Percentiles rank a stretch among this genome's conserved stretches.
Conservation (phyloP, 2,888 invertebrate genomes). For the Oscheius sp. region DNA sequence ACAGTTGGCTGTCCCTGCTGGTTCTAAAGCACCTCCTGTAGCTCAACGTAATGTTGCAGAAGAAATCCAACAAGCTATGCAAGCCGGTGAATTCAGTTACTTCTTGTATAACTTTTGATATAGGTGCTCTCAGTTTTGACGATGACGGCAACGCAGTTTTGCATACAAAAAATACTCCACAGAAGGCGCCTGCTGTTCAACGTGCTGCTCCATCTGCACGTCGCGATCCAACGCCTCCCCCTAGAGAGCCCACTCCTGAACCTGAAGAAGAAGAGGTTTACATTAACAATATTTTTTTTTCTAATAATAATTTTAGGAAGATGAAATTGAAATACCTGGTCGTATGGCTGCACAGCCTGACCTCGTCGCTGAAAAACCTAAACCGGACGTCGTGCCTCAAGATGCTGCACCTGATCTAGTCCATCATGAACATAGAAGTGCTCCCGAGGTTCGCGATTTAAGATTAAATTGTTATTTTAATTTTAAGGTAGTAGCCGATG, state of each 20-base stretch:
- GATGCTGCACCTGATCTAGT: slow-evolving; percentile 36
- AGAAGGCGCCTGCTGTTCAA: slow-evolving; percentile 10
- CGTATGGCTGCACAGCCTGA: slow-evolving; percentile 26
- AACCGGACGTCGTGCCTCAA: slow-evolving; percentile 33
- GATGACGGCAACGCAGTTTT: slow-evolving; percentile 59
- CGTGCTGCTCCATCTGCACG: neutral
- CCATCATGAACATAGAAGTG: slow-evolving; percentile 19
- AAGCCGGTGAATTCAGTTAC: slow-evolving; percentile 40
- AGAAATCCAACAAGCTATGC: slow-evolving; percentile 64
- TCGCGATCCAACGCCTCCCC: slow-evolving; percentile 26
- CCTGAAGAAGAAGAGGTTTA: slow-evolving; percentile 26
- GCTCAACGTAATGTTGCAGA: slow-evolving; percentile 59
- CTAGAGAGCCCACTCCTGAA: slow-evolving; percentile 27
- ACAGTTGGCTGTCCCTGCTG: slow-evolving; percentile 59
- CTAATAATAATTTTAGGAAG: neutral
- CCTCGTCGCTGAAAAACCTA: slow-evolving; percentile 28
- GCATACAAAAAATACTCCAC: slow-evolving; percentile 21
- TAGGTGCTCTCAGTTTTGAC: slow-evolving; percentile 54
- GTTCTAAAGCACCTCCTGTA: slow-evolving; percentile 50
- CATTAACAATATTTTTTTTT: neutral
- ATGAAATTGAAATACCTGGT: slow-evolving; percentile 18
- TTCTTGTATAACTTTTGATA: neutral
- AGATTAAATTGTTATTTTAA: neutral
- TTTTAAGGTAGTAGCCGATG: slow-evolving; percentile 43
- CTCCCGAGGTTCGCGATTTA: slow-evolving; percentile 23